Percentiles rank a stretch among this genome's conserved stretches.
Conservation (phyloP, 2,797 vertebrate genomes). For the Mus caroli region DNA sequence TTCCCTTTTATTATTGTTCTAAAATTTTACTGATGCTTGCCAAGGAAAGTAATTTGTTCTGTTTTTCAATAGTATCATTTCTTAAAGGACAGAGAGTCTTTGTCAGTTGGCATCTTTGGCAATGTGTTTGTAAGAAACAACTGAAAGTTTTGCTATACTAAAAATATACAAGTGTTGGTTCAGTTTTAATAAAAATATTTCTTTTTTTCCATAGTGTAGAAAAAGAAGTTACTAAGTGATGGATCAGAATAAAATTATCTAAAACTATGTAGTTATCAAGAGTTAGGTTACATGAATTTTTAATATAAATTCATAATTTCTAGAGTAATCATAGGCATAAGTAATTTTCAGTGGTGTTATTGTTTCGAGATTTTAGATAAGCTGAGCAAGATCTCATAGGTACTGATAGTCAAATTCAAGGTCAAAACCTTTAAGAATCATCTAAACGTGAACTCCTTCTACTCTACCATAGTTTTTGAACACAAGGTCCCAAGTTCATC, state of each 20-base stretch:
- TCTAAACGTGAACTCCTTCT: no score
- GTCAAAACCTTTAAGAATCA: not conserved
- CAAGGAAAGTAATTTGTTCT: not conserved
- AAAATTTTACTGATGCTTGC: constrained; percentile 6
- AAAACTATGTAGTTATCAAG: not conserved
- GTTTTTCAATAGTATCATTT: not conserved
- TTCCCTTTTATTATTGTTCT: constrained; percentile 25
- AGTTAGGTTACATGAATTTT: not conserved
- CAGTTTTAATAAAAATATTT: not conserved
- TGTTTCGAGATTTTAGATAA: not conserved
- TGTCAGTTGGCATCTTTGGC: not conserved
- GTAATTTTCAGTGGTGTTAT: not conserved
- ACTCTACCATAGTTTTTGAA: not conserved
- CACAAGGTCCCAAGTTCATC: accelerated
- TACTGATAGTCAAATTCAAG: not conserved
- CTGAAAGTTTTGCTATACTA: not conserved
- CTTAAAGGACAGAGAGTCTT: not conserved
- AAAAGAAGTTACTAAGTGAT: not conserved
- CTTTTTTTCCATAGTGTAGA: not conserved
- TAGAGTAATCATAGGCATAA: not conserved
- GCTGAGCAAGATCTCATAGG: not conserved
- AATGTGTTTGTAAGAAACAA: not conserved
- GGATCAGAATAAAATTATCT: not conserved
- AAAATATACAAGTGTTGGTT: not conserved
- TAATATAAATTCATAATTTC: not conserved